These are phyloP conservation scores for Meteorus sp. DNA, from an alignment of 1,140 invertebrate genomes.

Conservation along the genomic window DNA sequence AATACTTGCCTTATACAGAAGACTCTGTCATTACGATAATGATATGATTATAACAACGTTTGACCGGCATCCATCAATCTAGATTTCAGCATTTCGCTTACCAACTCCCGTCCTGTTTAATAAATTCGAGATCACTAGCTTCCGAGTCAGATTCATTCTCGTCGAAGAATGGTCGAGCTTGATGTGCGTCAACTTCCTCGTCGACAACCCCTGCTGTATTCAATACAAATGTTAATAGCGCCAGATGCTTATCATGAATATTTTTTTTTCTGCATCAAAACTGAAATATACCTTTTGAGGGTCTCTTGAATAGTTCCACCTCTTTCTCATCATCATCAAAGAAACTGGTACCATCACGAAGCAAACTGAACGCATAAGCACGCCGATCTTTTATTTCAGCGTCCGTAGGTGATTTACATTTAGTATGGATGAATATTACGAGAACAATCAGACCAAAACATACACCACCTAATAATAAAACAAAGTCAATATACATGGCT, in stretches of 20 bases:
- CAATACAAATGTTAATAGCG: background rate
- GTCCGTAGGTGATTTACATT: constrained; percentile 52
- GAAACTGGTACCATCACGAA: constrained; percentile 51
- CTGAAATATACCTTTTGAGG: constrained; percentile 32
- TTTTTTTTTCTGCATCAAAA: background rate
- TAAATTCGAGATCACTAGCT: constrained; percentile 58
- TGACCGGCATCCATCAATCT: too few species aligned
- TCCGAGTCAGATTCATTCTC: constrained; percentile 48
- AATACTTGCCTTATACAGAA: too few species aligned
- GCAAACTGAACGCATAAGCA: constrained; percentile 52
- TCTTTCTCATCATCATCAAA: constrained; percentile 67
- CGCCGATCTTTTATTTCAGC: constrained; percentile 44
- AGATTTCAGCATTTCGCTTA: too few species aligned
- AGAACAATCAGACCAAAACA: constrained; percentile 37
- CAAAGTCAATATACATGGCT: constrained; percentile 50
- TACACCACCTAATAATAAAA: constrained; percentile 42
- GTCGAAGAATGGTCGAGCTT: constrained; percentile 56
- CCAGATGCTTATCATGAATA: background rate
- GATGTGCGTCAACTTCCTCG: constrained; percentile 33
- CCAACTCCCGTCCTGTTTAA: constrained; percentile 47
- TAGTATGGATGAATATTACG: constrained; percentile 44
- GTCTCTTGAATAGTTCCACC: constrained; percentile 65
- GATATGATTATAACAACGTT: too few species aligned
- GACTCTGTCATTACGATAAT: too few species aligned
- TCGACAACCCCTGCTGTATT: constrained; percentile 14